Conservation (phyloP, 2,888 invertebrate species). For the Steinernema hermaphroditum region DNA sequence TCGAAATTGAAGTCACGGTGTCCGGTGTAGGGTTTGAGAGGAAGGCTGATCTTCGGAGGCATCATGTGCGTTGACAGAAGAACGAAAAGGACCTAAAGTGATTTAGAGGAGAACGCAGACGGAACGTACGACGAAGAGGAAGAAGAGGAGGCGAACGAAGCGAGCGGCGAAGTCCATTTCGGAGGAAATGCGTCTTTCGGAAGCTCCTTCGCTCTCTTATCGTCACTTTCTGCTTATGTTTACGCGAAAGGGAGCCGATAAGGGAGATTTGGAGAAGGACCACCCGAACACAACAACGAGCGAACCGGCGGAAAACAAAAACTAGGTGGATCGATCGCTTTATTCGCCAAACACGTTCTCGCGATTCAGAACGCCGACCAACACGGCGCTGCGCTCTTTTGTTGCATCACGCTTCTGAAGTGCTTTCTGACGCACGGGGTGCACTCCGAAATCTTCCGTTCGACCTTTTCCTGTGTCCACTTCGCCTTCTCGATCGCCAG, state of each 20-base stretch:
- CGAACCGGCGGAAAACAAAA: not conserved
- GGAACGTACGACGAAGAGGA: not conserved
- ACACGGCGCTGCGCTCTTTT: not conserved
- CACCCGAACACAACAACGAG: not conserved
- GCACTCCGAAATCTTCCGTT: not conserved
- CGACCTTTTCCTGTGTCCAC: not conserved
- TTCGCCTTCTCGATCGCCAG: not conserved
- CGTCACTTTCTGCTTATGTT: not conserved
- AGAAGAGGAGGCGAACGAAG: not conserved
- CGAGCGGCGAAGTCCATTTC: not conserved
- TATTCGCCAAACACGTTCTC: not conserved
- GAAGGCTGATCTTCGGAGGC: slow-evolving; percentile 8
- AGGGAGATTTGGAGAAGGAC: not conserved
- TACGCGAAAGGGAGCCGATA: not conserved
- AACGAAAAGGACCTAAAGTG: not conserved
- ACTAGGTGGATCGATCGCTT: not conserved
- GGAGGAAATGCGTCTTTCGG: not conserved
- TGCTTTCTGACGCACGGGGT: not conserved
- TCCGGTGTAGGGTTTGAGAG: slow-evolving; percentile 2
- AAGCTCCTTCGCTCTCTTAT: not conserved
- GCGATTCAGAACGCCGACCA: not conserved
- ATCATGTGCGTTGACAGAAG: not conserved
- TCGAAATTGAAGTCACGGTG: slow-evolving; percentile 5
- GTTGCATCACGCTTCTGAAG: not conserved
- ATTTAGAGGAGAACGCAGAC: not conserved